Base-by-base conservation (phyloP, 1,140 invertebrate genomes). In the Dendrolimus punctatus region DNA sequence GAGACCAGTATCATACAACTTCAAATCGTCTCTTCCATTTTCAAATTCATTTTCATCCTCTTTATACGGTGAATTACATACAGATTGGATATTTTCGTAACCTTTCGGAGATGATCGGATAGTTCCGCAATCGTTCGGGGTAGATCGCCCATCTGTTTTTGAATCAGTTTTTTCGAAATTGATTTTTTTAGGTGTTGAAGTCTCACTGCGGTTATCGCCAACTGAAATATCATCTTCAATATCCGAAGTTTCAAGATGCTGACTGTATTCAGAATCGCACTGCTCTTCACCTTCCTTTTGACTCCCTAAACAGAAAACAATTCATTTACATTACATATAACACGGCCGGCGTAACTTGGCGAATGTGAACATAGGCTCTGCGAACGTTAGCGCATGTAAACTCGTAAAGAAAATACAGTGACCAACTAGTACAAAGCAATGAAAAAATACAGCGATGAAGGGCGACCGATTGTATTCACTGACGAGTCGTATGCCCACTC, bases 161-260 rank as follows among this genome's bases (percentile, higher is more conserved):
- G 60, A 62, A 10, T 71, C 66, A 8, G 44, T 40, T 57, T 57
- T 65, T 51, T 70, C 42, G 38, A 62, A 71, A 8, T 61, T 59
- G 7, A 59, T 60, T 48, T 64, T 70, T 40, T 74, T 76, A 6
- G 79, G 77, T 0, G 74, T 74, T 0, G 83, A 86, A 1, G 80
- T 71, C 40, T 83, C 83, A 8, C 80, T 84, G 10, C 79, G 62
- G 46, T 85, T 86, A 41, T 86, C 83, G 3, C 83, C 83, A 6
- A 86, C 80, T 4, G 83, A 86, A 50, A 86, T 86, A 49, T 86
- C 83, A 41, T 86, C 83, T n/a, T 86, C 81, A 0, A 65, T 53
- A 23, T 80, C 80, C 0, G 80, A 81, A 5, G 70, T 62, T 47
- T 80, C 80, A 1, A 68, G 53, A 36, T 76, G 72, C 6, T 70